Evolutionary conservation across 2,113 vertebrate genomes (phyloP).

Genomic region (Lethenteron camtschaticum): DNA sequence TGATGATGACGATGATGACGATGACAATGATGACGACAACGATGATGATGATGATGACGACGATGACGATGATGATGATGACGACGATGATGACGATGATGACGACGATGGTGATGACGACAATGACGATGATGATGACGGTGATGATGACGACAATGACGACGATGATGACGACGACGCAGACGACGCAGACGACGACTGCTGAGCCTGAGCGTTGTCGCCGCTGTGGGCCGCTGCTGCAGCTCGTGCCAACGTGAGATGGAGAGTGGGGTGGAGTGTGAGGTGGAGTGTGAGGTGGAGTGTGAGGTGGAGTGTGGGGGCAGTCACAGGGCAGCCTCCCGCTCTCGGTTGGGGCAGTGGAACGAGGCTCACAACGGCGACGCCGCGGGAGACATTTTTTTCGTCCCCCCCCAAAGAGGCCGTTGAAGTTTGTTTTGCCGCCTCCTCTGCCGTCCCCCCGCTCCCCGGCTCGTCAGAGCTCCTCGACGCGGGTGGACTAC

Average conservation of each 20-base stretch:
- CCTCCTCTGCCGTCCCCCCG: too few species aligned
- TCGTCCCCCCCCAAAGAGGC: too few species aligned
- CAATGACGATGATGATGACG: background rate
- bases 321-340: background rate
- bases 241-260: background rate
- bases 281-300: background rate
- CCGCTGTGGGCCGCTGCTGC: background rate
- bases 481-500: too few species aligned
- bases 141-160: background rate
- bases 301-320: background rate
- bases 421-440: too few species aligned
- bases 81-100: conserved; percentile 1
- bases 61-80: background rate
- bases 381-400: too few species aligned
- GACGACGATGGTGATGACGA: background rate
- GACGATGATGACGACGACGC: background rate
- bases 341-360: background rate
- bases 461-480: too few species aligned
- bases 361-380: background rate
- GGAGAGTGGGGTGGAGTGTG: background rate
- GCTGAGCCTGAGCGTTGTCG: background rate
- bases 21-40: background rate
- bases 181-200: background rate
- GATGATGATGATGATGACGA: background rate
- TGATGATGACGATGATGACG: background rate